These are phyloP conservation scores for Pangasius krempfi DNA, from an alignment of 2,797 vertebrate genomes.

Conservation along the genomic window DNA sequence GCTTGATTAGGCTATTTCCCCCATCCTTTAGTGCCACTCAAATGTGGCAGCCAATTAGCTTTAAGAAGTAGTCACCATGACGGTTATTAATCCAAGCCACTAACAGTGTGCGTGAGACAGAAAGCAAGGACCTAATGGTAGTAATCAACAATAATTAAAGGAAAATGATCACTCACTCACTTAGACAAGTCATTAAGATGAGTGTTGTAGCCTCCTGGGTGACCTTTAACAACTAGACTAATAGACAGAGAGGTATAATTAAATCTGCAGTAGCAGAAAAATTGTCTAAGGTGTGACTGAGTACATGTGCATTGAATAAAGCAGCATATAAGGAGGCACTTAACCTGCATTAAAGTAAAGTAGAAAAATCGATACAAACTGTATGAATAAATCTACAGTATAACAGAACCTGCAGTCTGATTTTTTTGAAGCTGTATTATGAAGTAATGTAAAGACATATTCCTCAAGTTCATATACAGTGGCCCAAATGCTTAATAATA, in stretches of 20 bases:
- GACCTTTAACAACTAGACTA: constrained; percentile 62
- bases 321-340: neutral
- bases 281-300: neutral
- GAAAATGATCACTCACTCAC: constrained; percentile 71
- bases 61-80: constrained; percentile 68
- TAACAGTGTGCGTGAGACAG: constrained; percentile 67
- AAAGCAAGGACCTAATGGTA: constrained; percentile 74
- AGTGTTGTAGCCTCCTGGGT: constrained; percentile 62
- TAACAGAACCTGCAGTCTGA: neutral
- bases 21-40: constrained; percentile 58
- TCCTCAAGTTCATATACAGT: neutral
- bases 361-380: neutral
- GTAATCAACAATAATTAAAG: constrained; percentile 81
- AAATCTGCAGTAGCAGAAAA: constrained; percentile 7
- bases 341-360: neutral
- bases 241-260: constrained; percentile 24
- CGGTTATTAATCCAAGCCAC: constrained; percentile 70
- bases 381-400: neutral
- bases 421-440: neutral
- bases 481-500: neutral
- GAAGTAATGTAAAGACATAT: neutral
- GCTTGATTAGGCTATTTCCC: constrained; percentile 60
- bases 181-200: constrained; percentile 72
- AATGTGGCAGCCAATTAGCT: constrained; percentile 73
- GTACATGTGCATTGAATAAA: neutral